phyloP scores from a whole-genome alignment of 2,113 vertebrate genomes.

The Physeter macrocephalus region DNA sequence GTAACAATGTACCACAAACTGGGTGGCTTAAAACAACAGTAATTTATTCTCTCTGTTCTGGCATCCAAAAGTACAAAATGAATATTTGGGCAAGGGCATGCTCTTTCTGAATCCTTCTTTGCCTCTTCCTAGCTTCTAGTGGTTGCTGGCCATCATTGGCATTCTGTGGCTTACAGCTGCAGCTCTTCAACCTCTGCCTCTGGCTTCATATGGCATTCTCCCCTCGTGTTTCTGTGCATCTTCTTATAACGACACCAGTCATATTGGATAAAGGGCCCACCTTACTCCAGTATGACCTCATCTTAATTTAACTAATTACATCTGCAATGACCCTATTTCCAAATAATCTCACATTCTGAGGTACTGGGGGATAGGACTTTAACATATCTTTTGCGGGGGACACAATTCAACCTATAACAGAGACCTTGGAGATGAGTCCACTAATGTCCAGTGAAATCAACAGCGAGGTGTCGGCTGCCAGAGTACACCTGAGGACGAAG shows the following conservation, averaged over 20 bases:
- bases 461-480: fast-evolving
- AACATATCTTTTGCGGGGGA: background rate
- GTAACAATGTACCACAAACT: background rate
- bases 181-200: background rate
- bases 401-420: background rate
- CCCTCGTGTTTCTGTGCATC: background rate
- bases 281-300: background rate
- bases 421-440: background rate
- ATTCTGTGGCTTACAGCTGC: background rate
- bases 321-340: background rate
- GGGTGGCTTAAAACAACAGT: background rate
- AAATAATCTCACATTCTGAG: background rate
- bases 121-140: background rate
- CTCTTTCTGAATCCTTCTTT: background rate
- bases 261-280: background rate
- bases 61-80: background rate
- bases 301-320: background rate
- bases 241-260: background rate
- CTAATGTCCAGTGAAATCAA: background rate
- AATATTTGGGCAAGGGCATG: background rate
- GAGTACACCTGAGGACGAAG: background rate
- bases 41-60: background rate
- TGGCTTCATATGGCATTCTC: background rate
- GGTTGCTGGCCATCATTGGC: too few relatives aligned
- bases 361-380: background rate